Evolutionary conservation across 2,113 vertebrate genomes (phyloP).

Genomic region (Apodemus sylvaticus): DNA sequence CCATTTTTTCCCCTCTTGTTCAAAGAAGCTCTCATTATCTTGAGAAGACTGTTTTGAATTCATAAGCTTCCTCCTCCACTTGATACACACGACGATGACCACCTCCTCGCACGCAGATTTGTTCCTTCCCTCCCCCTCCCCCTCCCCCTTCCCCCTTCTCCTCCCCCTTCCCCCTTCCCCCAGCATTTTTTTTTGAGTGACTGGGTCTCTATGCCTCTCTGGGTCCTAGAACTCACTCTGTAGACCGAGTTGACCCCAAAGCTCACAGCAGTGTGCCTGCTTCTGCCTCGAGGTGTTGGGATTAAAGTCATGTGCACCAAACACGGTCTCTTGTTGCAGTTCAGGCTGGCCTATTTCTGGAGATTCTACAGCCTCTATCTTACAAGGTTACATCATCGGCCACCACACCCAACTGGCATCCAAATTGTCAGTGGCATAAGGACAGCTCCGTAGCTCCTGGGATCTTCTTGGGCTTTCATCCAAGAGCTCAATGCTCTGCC

Average conservation of each 20-base stretch:
- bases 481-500: background rate
- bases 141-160: too few relatives aligned
- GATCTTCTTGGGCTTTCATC: background rate
- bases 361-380: background rate
- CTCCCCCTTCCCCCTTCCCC: too few relatives aligned
- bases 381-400: background rate
- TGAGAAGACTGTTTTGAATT: background rate
- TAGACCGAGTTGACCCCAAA: background rate
- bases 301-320: background rate
- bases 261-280: background rate
- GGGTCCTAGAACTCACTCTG: background rate
- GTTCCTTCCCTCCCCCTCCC: too few relatives aligned
- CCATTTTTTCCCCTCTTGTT: background rate
- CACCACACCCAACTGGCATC: background rate
- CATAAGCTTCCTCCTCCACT: background rate
- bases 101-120: background rate
- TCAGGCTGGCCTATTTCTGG: background rate
- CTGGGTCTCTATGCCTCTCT: background rate
- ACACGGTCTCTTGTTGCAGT: background rate
- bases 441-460: background rate
- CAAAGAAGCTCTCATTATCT: background rate
- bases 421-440: background rate
- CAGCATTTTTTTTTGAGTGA: background rate
- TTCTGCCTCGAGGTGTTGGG: background rate
- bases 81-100: too few relatives aligned